phyloP scores from a whole-genome alignment of 2,888 invertebrate genomes.

The Lasioglossum calceatum region DNA sequence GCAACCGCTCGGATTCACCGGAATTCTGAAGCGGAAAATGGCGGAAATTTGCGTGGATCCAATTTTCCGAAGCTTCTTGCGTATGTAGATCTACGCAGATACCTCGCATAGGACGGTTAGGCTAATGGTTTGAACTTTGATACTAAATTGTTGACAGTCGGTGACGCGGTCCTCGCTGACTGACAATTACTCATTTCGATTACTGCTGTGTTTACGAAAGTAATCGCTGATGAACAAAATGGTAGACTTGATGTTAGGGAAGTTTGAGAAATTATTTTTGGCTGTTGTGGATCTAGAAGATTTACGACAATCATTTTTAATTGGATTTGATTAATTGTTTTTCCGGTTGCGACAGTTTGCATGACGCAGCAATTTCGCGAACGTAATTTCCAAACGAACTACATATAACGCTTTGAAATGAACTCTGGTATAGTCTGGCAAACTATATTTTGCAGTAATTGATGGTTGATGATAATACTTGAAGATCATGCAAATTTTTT shows the following conservation, averaged over 20 bases:
- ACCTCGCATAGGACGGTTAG: background rate
- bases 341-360: background rate
- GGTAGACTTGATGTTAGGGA: background rate
- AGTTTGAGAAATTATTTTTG: background rate
- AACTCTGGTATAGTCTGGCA: background rate
- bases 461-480: too few relatives aligned
- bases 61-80: background rate
- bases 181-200: background rate
- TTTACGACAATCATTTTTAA: background rate
- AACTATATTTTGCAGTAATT: background rate
- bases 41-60: background rate
- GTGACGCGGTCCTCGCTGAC: background rate
- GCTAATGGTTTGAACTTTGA: background rate
- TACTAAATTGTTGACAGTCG: background rate
- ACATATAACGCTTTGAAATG: background rate
- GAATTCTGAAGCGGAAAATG: background rate
- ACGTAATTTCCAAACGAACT: background rate
- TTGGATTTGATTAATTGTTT: background rate
- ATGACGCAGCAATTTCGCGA: background rate
- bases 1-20: background rate
- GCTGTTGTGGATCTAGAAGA: background rate
- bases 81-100: background rate
- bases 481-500: too few relatives aligned
- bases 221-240: background rate
- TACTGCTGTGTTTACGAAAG: background rate